phyloP scores from a whole-genome alignment of 1,140 invertebrate genomes.

The Hycleus cichorii region DNA sequence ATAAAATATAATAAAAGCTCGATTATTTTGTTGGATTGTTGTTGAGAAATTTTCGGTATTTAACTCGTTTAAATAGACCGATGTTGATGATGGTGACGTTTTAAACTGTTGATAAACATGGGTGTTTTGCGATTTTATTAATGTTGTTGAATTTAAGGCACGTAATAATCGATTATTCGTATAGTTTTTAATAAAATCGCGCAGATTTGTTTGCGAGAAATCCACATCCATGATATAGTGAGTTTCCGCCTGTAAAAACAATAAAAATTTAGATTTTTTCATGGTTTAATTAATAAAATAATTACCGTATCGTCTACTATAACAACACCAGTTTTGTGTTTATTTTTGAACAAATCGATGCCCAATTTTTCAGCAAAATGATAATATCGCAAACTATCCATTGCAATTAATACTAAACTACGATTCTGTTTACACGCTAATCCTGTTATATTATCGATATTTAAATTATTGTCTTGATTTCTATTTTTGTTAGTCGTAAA shows the following conservation, averaged over 20 bases:
- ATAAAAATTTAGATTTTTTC: background rate
- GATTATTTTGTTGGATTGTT: conserved; percentile 38
- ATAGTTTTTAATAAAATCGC: conserved; percentile 60
- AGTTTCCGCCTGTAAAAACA: conserved; percentile 55
- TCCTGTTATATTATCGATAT: conserved; percentile 27
- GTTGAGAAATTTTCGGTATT: conserved; percentile 46
- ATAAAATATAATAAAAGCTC: conserved; percentile 56
- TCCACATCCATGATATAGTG: conserved; percentile 56
- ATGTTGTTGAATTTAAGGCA: conserved; percentile 30
- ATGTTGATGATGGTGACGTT: conserved; percentile 3
- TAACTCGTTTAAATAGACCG: conserved; percentile 51
- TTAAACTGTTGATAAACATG: conserved; percentile 42
- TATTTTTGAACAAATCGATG: conserved; percentile 51
- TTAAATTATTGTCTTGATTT: background rate
- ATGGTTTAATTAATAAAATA: conserved; percentile 5
- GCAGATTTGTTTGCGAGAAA: conserved; percentile 49
- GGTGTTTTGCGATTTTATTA: conserved; percentile 34
- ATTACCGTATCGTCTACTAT: conserved; percentile 66
- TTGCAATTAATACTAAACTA: conserved; percentile 59
- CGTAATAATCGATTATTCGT: conserved; percentile 50
- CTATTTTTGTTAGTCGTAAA: conserved; percentile 7
- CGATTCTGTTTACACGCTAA: conserved; percentile 55
- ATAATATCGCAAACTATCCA: conserved; percentile 62
- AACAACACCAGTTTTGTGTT: conserved; percentile 59
- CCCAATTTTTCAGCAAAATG: conserved; percentile 68